A percentile compares a stretch with the other conserved stretches of the same genome.
Conservation (phyloP, 2,113 vertebrate genomes). For the Albula glossodonta region DNA sequence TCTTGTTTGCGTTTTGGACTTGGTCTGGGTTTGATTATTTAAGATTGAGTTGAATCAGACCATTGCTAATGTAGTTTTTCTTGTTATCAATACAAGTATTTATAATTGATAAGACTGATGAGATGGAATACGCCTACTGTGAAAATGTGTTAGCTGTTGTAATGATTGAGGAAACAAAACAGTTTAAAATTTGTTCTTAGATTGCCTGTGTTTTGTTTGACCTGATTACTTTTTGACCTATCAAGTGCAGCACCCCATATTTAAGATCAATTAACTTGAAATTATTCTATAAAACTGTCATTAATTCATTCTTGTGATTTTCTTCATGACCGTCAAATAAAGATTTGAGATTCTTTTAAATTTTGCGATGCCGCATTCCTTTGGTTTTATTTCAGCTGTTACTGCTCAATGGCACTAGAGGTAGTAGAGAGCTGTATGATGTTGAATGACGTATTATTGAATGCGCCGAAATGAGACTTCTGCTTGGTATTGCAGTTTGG, state of each 20-base stretch:
- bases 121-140: neutral
- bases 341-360: too few species aligned
- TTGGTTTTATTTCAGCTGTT: neutral
- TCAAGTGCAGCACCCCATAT: too few species aligned
- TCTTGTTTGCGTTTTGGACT: neutral
- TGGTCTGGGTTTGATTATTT: constrained; percentile 34
- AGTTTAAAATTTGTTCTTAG: neutral
- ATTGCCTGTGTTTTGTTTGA: neutral
- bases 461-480: neutral
- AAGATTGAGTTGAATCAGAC: neutral
- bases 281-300: too few species aligned
- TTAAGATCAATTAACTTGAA: too few species aligned
- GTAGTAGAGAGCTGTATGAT: neutral
- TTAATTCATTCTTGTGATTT: too few species aligned
- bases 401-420: neutral
- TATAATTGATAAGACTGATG: neutral
- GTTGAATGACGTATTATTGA: neutral
- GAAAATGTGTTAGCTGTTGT: neutral
- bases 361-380: too few species aligned
- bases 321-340: too few species aligned
- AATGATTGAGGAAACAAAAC: neutral
- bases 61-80: neutral
- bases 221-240: too few species aligned
- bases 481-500: neutral
- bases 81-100: neutral